These are phyloP conservation scores for Pseudoatta argentina DNA, from an alignment of 1,140 invertebrate species.

Conservation along the genomic window DNA sequence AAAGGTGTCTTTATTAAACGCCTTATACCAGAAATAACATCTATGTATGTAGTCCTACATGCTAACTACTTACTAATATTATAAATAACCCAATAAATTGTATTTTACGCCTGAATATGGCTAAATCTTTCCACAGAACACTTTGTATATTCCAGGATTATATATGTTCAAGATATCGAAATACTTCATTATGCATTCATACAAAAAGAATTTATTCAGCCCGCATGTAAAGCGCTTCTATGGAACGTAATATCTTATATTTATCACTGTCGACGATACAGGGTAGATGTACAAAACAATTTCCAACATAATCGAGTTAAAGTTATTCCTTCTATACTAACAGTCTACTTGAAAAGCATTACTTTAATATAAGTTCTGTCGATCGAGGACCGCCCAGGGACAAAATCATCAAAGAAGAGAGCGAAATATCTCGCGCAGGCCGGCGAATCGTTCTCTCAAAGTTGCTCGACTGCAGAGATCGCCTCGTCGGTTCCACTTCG, in stretches of 20 bases:
- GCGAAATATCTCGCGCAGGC: constrained; percentile 9
- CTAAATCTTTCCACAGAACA: not conserved
- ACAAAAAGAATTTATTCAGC: constrained; percentile 18
- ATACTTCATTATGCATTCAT: constrained; percentile 21
- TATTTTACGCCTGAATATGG: constrained; percentile 3
- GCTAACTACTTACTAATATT: constrained; percentile 4
- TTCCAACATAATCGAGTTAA: constrained; percentile 14
- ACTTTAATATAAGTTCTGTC: not conserved
- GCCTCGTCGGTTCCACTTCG: constrained; percentile 59
- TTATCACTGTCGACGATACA: constrained; percentile 20
- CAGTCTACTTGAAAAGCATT: not conserved
- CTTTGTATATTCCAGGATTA: not conserved
- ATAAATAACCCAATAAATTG: constrained; percentile 21
- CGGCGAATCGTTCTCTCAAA: constrained; percentile 6
- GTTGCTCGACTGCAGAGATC: constrained; percentile 38
- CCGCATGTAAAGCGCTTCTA: not conserved
- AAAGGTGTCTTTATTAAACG: constrained; percentile 74
- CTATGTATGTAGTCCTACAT: not conserved
- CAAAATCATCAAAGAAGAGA: constrained; percentile 2
- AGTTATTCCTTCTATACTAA: not conserved
- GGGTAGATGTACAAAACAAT: not conserved
- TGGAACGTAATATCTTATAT: not conserved
- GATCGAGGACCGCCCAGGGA: not conserved
- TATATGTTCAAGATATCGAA: constrained; percentile 18
- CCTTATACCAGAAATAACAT: not conserved